phyloP scores from a whole-genome alignment of 2,113 vertebrate genomes.

The Heloderma charlesbogerti region DNA sequence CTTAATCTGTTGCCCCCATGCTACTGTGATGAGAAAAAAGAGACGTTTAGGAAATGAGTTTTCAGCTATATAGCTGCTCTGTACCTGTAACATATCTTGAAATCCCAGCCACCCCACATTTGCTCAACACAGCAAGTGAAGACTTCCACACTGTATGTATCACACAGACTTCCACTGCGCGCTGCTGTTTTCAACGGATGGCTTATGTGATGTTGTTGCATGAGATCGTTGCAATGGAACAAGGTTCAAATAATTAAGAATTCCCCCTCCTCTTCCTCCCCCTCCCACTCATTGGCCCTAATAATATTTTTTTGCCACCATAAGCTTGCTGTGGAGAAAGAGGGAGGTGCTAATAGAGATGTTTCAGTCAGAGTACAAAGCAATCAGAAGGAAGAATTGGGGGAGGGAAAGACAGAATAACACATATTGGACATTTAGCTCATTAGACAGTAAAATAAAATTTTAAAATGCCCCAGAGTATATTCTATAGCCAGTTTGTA shows the following conservation, averaged over 20 bases:
- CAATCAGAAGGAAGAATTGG: neutral
- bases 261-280: too few species aligned
- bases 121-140: neutral
- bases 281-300: neutral
- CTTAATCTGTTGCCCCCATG: neutral
- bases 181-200: neutral
- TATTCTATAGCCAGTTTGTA: neutral
- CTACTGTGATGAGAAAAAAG: neutral
- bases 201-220: neutral
- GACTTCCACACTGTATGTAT: neutral
- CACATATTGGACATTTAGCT: neutral
- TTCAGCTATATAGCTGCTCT: neutral
- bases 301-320: neutral
- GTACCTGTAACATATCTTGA: neutral
- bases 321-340: too few species aligned
- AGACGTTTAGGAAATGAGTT: neutral
- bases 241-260: neutral
- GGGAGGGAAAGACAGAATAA: neutral
- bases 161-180: neutral
- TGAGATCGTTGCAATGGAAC: neutral
- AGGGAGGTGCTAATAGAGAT: neutral
- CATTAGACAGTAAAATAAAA: neutral
- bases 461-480: neutral
- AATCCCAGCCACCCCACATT: neutral
- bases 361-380: slow-evolving; percentile 1